Conservation (phyloP, 2,888 invertebrate species). For the Bombylius major region DNA sequence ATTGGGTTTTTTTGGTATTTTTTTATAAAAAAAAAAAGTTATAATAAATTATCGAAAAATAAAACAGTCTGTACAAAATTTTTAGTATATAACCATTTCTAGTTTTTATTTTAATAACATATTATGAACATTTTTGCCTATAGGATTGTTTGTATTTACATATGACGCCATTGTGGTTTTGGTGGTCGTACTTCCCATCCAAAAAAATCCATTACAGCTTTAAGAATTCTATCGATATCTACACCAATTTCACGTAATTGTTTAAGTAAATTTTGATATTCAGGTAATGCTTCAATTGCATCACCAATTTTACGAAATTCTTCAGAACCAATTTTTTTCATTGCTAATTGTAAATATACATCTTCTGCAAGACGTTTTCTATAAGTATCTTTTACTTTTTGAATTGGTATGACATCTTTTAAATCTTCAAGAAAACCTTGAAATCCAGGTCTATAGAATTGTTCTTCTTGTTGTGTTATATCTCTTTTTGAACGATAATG, state of each 20-base stretch:
- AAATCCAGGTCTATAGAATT: constrained; percentile 2
- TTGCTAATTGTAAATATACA: constrained; percentile 8
- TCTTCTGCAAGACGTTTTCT: constrained; percentile 6
- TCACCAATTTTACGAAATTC: constrained; percentile 12
- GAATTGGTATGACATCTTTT: constrained; percentile 5
- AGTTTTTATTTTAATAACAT: too few species aligned
- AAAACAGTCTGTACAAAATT: too few species aligned
- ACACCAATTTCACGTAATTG: constrained; percentile 6
- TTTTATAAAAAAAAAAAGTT: too few species aligned
- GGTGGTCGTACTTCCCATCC: constrained; percentile 4
- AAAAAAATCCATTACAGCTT: constrained; percentile 10
- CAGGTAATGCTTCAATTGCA: constrained; percentile 10
- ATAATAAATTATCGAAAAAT: too few species aligned
- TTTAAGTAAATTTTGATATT: constrained; percentile 7
- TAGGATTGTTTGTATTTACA: too few species aligned
- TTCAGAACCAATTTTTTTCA: constrained; percentile 10
- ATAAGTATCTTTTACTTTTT: constrained; percentile 3
- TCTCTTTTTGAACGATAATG: neutral
- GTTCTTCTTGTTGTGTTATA: neutral
- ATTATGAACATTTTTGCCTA: too few species aligned
- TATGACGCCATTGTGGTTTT: neutral
- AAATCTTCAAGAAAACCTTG: constrained; percentile 10
- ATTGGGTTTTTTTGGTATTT: too few species aligned
- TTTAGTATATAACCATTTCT: too few species aligned
- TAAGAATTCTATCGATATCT: constrained; percentile 6